Conservation (phyloP, 2,888 invertebrate genomes). For the Pilophorus perplexus region DNA sequence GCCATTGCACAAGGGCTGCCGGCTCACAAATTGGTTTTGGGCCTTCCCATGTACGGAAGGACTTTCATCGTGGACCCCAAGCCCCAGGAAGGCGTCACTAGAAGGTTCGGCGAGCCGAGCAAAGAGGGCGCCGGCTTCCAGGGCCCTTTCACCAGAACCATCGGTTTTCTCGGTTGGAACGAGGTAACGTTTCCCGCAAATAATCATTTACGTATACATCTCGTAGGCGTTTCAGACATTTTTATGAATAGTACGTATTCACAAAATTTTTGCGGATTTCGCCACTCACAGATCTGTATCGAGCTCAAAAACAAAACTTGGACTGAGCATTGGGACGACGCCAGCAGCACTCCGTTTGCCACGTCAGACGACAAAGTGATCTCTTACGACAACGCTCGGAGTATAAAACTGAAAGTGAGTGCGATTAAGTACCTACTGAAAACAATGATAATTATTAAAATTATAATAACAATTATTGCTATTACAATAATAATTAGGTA, state of each 20-base stretch:
- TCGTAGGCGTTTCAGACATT: neutral
- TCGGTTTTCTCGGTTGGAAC: conserved; percentile 84
- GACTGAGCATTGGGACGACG: conserved; percentile 68
- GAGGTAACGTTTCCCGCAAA: conserved; percentile 67
- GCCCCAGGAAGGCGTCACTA: conserved; percentile 50
- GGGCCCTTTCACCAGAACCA: conserved; percentile 74
- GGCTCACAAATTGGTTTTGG: conserved; percentile 73
- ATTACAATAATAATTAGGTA: too few relatives aligned
- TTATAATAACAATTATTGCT: too few relatives aligned
- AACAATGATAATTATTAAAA: neutral
- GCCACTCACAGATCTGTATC: conserved; percentile 64
- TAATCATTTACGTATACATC: neutral
- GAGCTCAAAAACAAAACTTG: conserved; percentile 64
- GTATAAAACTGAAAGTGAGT: conserved; percentile 69
- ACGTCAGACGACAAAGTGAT: conserved; percentile 65
- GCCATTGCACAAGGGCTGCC: conserved; percentile 71
- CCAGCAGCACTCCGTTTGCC: conserved; percentile 63
- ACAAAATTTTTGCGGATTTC: too few relatives aligned
- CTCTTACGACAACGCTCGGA: conserved; percentile 71
- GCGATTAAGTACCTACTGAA: neutral
- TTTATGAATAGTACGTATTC: too few relatives aligned
- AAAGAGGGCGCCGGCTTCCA: conserved; percentile 65
- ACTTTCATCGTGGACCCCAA: conserved; percentile 61
- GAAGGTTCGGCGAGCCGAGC: conserved; percentile 56
- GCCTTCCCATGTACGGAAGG: conserved; percentile 79